Percentiles rank a stretch among this genome's conserved stretches.
Evolutionary conservation across 2,797 vertebrate genomes (phyloP).

Genomic region (Manis javanica): DNA sequence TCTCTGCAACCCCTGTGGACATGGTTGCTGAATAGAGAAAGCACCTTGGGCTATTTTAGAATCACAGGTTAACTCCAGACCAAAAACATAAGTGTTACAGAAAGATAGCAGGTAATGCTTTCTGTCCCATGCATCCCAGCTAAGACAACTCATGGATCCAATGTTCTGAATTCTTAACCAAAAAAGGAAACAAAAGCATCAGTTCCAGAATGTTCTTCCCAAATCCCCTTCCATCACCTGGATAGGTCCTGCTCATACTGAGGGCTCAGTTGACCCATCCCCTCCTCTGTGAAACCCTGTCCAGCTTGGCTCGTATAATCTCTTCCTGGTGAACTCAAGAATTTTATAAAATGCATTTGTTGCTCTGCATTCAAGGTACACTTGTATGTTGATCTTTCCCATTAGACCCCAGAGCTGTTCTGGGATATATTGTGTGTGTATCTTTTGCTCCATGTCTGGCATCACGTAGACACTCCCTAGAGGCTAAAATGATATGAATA

Average conservation of each 20-base stretch:
- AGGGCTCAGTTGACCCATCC: not conserved
- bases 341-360: no score
- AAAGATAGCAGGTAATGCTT: not conserved
- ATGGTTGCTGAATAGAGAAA: not conserved
- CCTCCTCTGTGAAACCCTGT: not conserved
- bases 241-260: not conserved
- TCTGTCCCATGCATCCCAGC: not conserved
- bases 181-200: not conserved
- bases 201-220: not conserved
- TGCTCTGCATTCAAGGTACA: not conserved
- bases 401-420: not conserved
- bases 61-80: not conserved
- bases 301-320: no score
- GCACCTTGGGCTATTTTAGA: not conserved
- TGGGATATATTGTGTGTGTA: not conserved
- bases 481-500: not conserved
- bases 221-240: not conserved
- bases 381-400: not conserved
- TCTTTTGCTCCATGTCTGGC: not conserved
- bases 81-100: not conserved
- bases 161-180: not conserved
- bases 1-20: rapidly evolving
- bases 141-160: not conserved
- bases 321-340: not conserved
- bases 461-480: not conserved